Evolutionary conservation across 2,888 invertebrate species (phyloP), one percentile per base, ranked within the genome.

Genomic region (Crioceris asparagi): DNA sequence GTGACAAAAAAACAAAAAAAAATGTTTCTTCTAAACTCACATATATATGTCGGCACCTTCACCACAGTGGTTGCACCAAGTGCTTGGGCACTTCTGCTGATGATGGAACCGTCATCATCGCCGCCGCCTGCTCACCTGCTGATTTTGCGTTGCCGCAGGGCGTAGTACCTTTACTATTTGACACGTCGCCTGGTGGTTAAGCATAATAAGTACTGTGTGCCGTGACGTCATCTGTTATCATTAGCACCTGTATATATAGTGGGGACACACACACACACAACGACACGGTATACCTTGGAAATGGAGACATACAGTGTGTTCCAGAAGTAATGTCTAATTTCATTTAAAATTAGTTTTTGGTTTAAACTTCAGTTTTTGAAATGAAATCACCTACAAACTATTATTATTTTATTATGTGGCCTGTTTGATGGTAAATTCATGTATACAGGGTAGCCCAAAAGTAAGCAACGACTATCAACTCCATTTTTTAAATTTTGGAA

Each of bases 191-290:
- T 48, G n/a, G n/a, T 43, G 48, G 49, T 43, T 49, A 51, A 52
- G 49, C 55, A 58, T 59, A n/a, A n/a, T n/a, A 57, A 59, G 56
- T 55, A 57, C 54, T 50, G 40, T 39, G 40, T 29, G 40, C 26
- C 34, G 45, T 57, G 56, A 55, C 56, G 57, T 56, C 55, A 56
- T 44, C 33, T 46, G 49, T 57, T 57, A 57, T 57, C 57, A 53
- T 50, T 51, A 55, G 48, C 55, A 57, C 55, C 56, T 57, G 53
- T 51, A 49, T n/a, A n/a, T n/a, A n/a, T 51, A 53, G 53, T 54
- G 54, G 55, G 51, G 52, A 18, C 14, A 17, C 18, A 17, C 11
- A 17, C n/a, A 12, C 26, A 12, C 26, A n/a, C n/a, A n/a, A n/a
- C n/a, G n/a, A n/a, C n/a, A n/a, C n/a, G n/a, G n/a, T n/a, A n/a